Base-by-base conservation (phyloP, 2,888 invertebrate genomes). In the Lomographa bimaculata region DNA sequence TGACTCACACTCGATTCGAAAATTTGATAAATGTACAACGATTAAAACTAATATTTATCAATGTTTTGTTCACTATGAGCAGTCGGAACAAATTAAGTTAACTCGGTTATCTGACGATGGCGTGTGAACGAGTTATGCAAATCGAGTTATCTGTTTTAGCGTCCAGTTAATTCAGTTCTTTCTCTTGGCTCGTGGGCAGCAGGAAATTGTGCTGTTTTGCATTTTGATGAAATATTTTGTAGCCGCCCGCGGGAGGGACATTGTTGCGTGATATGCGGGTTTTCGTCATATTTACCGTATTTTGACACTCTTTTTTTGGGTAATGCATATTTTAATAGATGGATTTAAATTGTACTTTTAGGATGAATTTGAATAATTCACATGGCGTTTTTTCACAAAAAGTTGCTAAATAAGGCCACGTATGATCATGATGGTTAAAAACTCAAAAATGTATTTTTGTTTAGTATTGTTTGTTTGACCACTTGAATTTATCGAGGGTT, bases 81-180 rank as follows among this genome's bases (percentile, higher is more conserved):
- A 66, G 76, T 79, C 77, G 71, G 59, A 54, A 50, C 57, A 73
- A 85, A 84, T 84, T 74, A 77, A 71, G 71, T 83, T 83, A 80
- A 62, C 71, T 74, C 77, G 71, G 71, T 83, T 83, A 80, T 62
- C 71, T 64, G 59, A 58, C 69, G 65, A 74, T 72, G 79, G 60
- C 66, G 69, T 66, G 75, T 78, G 82, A 82, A 79, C 78, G 75
- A 79, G 81, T 83, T 85, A 85, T 83, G 82, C 78, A 84, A 83
- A 85, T 85, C 54, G 63, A 78, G 76, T 85, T 83, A 85, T 84
- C 80, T 76, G 84, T 82, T 81, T 71, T 78, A 75, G 60, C 78
- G 84, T 77, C 79, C 82, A 66, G 82, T 79, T 83, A 83, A 84
- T 82, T 75, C 69, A 71, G 78, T 84, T 81, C 79, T 82, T 83